phyloP scores from a whole-genome alignment of 1,140 invertebrate genomes.

The Camponotus vicinus region DNA sequence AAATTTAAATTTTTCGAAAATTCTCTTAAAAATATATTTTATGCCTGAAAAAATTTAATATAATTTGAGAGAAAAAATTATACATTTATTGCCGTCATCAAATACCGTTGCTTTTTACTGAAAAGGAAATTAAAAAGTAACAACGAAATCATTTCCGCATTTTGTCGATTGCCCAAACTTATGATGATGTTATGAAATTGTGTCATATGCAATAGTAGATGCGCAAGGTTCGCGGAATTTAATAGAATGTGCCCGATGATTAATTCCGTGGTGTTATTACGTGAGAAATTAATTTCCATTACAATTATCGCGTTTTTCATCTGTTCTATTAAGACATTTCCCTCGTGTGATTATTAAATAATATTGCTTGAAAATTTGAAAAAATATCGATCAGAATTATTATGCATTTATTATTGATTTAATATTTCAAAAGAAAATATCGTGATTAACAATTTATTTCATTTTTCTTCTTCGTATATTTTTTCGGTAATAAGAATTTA shows the following conservation, averaged over 20 bases:
- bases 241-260: background rate
- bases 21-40: background rate
- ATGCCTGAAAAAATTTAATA: background rate
- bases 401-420: background rate
- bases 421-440: background rate
- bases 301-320: conserved; percentile 7
- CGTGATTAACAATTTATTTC: background rate
- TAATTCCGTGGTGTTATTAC: background rate
- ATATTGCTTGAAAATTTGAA: background rate
- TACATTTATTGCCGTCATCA: background rate
- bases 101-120: background rate
- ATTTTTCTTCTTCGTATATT: background rate
- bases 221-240: background rate
- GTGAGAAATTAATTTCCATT: conserved; percentile 27
- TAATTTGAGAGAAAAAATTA: background rate
- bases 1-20: background rate
- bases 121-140: background rate
- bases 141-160: background rate
- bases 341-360: background rate
- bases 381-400: conserved; percentile 4
- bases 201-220: background rate
- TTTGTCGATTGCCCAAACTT: background rate
- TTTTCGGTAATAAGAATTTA: background rate
- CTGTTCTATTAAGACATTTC: background rate
- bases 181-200: background rate